Conservation (phyloP, 2,888 invertebrate species). For the Drosophila rellima region DNA sequence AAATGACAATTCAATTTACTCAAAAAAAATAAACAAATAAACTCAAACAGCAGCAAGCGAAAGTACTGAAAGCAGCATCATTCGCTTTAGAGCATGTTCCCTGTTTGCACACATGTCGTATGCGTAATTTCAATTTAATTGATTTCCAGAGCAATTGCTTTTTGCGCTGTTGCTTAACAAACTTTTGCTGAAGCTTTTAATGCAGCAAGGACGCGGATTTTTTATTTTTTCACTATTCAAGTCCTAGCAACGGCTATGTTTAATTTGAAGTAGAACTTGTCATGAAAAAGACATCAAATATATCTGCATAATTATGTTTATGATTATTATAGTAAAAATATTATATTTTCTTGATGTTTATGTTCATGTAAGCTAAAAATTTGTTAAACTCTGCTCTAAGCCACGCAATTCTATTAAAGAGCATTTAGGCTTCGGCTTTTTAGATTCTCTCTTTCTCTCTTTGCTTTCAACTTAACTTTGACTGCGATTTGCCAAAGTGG, state of each 20-base stretch:
- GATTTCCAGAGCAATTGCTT: constrained; percentile 64
- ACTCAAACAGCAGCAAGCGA: constrained; percentile 47
- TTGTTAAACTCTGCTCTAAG: not conserved
- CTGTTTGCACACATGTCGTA: constrained; percentile 71
- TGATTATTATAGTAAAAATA: not conserved
- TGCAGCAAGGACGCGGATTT: constrained; percentile 41
- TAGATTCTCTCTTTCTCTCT: not conserved
- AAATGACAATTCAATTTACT: constrained; percentile 44
- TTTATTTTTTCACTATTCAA: constrained; percentile 11
- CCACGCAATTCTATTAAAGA: constrained; percentile 8
- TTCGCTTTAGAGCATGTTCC: constrained; percentile 2
- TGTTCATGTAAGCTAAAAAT: not conserved
- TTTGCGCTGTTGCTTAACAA: constrained; percentile 42
- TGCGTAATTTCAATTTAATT: constrained; percentile 78
- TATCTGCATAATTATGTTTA: too few relatives aligned
- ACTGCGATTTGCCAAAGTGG: constrained; percentile 69
- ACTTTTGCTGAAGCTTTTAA: constrained; percentile 68
- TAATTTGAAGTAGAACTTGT: not conserved
- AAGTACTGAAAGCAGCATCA: constrained; percentile 30
- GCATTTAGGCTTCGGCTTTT: constrained; percentile 20
- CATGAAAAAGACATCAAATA: not conserved
- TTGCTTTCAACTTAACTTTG: constrained; percentile 54
- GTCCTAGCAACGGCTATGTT: not conserved
- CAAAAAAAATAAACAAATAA: constrained; percentile 38
- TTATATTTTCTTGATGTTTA: not conserved